A percentile compares a stretch with the other conserved stretches of the same genome.
These are phyloP conservation scores for Trissoscelio sp. DNA, from an alignment of 2,888 invertebrate species.

Conservation along the genomic window DNA sequence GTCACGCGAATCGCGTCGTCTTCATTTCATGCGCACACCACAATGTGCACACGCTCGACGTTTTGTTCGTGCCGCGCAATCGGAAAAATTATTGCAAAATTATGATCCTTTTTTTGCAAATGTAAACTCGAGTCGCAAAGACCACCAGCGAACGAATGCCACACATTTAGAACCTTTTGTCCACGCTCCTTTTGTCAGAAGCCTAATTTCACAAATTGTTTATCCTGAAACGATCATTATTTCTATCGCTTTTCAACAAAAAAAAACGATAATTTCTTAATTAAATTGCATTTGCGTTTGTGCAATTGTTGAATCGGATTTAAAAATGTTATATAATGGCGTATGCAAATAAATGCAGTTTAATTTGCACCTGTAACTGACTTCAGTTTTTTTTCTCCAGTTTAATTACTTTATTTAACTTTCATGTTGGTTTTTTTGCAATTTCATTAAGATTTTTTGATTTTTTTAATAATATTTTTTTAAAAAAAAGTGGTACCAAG, in stretches of 20 bases:
- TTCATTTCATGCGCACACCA: slow-evolving; percentile 55
- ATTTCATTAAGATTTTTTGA: no score
- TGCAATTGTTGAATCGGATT: no score
- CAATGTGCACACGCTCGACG: slow-evolving; percentile 57
- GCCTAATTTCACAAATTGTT: slow-evolving; percentile 32
- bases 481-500: no score
- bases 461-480: no score
- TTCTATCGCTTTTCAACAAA: not conserved
- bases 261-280: slow-evolving; percentile 24
- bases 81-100: slow-evolving; percentile 60
- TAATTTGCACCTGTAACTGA: no score
- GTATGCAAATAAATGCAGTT: no score
- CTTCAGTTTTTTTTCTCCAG: no score
- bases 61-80: slow-evolving; percentile 46
- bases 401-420: no score
- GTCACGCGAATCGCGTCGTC: slow-evolving; percentile 67
- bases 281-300: slow-evolving; percentile 13
- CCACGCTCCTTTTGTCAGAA: slow-evolving; percentile 19
- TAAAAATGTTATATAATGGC: not conserved
- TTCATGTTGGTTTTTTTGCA: no score
- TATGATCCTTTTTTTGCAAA: slow-evolving; percentile 44
- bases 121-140: slow-evolving; percentile 41
- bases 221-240: slow-evolving; percentile 31
- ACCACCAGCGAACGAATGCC: slow-evolving; percentile 63
- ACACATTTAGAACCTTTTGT: slow-evolving; percentile 52